A percentile compares a stretch with the other conserved stretches of the same genome.
phyloP scores from a whole-genome alignment of 2,113 vertebrate genomes.

The Eupsittula cactorum region DNA sequence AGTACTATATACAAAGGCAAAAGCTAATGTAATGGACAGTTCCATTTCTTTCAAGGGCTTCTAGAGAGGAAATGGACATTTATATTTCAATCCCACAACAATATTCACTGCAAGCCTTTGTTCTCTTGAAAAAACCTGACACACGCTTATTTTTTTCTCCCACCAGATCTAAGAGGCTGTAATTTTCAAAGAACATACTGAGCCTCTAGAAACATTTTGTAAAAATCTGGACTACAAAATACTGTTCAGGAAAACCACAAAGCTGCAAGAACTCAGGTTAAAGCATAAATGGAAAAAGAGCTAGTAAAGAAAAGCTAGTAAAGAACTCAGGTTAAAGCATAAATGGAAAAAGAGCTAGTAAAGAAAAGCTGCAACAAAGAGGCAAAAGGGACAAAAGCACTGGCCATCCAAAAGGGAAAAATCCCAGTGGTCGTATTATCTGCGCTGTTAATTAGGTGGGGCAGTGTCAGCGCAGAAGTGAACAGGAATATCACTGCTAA shows the following conservation, averaged over 20 bases:
- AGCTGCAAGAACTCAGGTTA: neutral
- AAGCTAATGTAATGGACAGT: neutral
- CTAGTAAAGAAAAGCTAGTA: neutral
- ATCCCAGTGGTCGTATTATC: neutral
- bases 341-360: neutral
- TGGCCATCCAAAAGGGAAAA: neutral
- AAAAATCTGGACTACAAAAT: neutral
- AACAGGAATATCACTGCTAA: neutral
- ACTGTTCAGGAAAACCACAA: neutral
- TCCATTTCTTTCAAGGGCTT: conserved; percentile 31
- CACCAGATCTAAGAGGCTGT: neutral
- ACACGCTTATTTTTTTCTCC: neutral
- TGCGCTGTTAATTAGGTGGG: neutral
- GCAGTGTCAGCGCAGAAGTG: neutral
- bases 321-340: neutral
- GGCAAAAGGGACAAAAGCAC: neutral
- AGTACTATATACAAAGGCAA: neutral
- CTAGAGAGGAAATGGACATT: conserved; percentile 9
- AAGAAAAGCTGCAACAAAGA: neutral
- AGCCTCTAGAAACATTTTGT: neutral
- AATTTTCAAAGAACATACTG: neutral
- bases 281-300: neutral
- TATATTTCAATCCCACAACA: conserved; percentile 33
- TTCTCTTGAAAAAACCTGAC: neutral
- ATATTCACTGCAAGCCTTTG: neutral